A percentile compares a stretch with the other conserved stretches of the same genome.
phyloP scores from a whole-genome alignment of 2,113 vertebrate species.

The Archilochus colubris region DNA sequence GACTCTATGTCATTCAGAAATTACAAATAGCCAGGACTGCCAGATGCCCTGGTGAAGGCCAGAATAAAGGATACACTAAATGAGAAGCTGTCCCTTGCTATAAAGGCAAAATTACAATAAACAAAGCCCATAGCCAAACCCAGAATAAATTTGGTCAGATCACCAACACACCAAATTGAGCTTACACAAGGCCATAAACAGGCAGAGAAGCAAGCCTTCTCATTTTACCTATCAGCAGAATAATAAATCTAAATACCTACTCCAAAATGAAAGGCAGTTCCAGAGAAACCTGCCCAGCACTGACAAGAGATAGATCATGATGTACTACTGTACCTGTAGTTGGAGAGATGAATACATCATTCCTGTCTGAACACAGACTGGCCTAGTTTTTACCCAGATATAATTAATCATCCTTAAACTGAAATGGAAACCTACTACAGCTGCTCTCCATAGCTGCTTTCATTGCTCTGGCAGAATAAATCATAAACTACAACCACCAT shows the following conservation, averaged over 20 bases:
- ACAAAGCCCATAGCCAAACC: accelerated
- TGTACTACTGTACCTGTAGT: background rate
- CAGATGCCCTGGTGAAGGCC: background rate
- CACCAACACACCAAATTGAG: background rate
- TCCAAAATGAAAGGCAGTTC: background rate
- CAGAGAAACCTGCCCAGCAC: background rate
- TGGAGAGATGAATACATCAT: background rate
- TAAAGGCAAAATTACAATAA: background rate
- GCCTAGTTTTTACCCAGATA: background rate
- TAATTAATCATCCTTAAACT: background rate
- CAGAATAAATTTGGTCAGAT: background rate
- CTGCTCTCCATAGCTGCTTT: background rate
- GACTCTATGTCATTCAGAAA: background rate
- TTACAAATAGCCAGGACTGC: background rate
- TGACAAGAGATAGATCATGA: background rate
- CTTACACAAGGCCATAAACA: background rate
- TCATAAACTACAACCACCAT: background rate
- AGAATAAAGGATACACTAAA: background rate
- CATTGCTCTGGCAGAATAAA: background rate
- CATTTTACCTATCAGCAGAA: background rate
- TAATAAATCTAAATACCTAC: background rate
- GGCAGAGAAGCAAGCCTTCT: background rate
- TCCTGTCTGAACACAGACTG: background rate
- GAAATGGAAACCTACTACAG: background rate
- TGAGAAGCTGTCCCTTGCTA: background rate